Evolutionary conservation across 2,888 invertebrate species (phyloP), one percentile per base, ranked within the genome.

Genomic region (Neoitamus cyanurus): DNA sequence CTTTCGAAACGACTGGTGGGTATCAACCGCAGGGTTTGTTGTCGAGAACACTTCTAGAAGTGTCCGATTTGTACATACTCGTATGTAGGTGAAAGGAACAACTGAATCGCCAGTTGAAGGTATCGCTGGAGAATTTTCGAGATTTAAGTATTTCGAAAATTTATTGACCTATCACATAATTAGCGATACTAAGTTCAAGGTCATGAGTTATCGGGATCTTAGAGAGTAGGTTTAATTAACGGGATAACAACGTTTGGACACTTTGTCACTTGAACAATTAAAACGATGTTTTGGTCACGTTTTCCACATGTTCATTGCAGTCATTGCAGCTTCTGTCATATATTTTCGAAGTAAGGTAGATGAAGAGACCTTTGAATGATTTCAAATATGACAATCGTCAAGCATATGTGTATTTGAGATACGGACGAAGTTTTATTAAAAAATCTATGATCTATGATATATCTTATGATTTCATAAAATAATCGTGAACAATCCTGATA

Each of bases 31-130:
- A 36, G 20, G n/a, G 77, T 34, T 77, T 42, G 42, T 77, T 77
- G 46, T 42, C 77, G 42, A 46, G 46, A 77, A 42, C 46, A 28
- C 30, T 77, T 77, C 46, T 77, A 42, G 48, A 77, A 77, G n/a
- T 28, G 15, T 73, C 36, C 36, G 5, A 73, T 15, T 31, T 15
- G 15, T 9, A 36, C n/a, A n/a, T n/a, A n/a, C n/a, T n/a, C n/a
- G 15, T 73, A 11, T 73, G 34, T 34, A 34, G 15, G 34, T 73
- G 36, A 34, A 2, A 58, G 15, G 1, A 20, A 11, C 42, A 42
- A 42, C 3, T 15, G 5, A 15, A n/a, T 42, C 42, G 42, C n/a
- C 42, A 3, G n/a, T n/a, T n/a, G 42, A 42, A 42, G 42, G 42
- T 42, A 13, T 42, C 1, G 42, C 42, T 13, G n/a, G n/a, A 42